phyloP scores from a whole-genome alignment of 1,140 invertebrate species.

The Brachionus paranguensis region DNA sequence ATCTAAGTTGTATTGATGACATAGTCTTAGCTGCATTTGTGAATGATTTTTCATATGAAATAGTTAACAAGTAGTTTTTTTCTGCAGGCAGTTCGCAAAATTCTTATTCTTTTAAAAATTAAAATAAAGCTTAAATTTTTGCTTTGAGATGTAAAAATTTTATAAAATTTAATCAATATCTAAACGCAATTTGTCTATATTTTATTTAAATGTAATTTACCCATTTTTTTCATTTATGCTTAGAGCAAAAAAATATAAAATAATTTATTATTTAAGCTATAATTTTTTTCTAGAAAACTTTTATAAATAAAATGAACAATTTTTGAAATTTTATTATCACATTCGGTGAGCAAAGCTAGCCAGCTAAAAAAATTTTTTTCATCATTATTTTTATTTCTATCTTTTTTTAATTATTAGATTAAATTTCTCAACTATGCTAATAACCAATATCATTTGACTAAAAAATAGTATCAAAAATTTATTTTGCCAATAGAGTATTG shows the following conservation, averaged over 20 bases:
- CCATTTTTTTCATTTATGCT: background rate
- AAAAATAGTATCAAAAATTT: too few species aligned
- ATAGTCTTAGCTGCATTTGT: conserved; percentile 29
- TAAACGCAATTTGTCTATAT: background rate
- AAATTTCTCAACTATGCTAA: too few species aligned
- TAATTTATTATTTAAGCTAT: background rate
- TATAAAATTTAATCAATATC: background rate
- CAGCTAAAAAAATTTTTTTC: too few species aligned
- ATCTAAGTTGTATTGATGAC: conserved; percentile 29
- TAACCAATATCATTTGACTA: too few species aligned
- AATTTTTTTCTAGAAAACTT: background rate
- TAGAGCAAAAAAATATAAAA: background rate
- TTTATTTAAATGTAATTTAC: background rate
- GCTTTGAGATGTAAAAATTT: background rate
- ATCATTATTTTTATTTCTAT: too few species aligned
- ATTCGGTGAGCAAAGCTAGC: background rate
- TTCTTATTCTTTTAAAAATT: background rate
- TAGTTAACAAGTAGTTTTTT: conserved; percentile 3
- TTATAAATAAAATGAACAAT: background rate
- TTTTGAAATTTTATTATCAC: background rate
- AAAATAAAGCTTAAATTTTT: background rate
- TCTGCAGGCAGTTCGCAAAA: background rate
- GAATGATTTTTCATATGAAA: conserved; percentile 19
- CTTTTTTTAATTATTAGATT: too few species aligned
- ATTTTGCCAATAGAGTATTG: too few species aligned